Conservation (phyloP, 2,888 invertebrate genomes). For the Oscheius myriophilus region DNA sequence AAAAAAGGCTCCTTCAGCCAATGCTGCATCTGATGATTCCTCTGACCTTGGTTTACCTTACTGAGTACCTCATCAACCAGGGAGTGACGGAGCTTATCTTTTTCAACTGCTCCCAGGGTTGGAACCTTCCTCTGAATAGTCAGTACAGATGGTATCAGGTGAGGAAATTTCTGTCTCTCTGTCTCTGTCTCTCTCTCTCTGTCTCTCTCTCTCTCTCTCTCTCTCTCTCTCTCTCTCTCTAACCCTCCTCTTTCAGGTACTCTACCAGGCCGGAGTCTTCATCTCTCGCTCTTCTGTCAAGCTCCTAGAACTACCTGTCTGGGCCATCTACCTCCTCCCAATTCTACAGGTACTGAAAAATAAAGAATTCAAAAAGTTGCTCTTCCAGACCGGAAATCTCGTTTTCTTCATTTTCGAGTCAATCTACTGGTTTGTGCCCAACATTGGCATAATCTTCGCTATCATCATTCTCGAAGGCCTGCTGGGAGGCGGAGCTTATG, state of each 20-base stretch:
- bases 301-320: slow-evolving; percentile 77
- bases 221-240: slow-evolving; percentile 69
- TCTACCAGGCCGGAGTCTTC: slow-evolving; percentile 86
- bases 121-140: slow-evolving; percentile 46
- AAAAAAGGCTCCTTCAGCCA: slow-evolving; percentile 57
- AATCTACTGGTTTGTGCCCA: slow-evolving; percentile 78
- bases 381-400: slow-evolving; percentile 77
- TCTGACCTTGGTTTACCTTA: slow-evolving; percentile 81
- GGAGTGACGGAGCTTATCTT: slow-evolving; percentile 59
- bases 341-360: slow-evolving; percentile 62
- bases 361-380: slow-evolving; percentile 49
- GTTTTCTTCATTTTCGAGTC: slow-evolving; percentile 78
- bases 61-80: slow-evolving; percentile 78
- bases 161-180: background rate
- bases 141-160: slow-evolving; percentile 60
- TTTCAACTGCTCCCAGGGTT: slow-evolving; percentile 64
- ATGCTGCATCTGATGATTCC: slow-evolving; percentile 83
- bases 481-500: slow-evolving; percentile 81
- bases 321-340: slow-evolving; percentile 55
- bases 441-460: slow-evolving; percentile 78
- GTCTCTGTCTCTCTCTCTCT: background rate
- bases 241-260: slow-evolving; percentile 42
- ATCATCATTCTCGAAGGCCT: slow-evolving; percentile 82
- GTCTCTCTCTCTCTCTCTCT: slow-evolving; percentile 64
- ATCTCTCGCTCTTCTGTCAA: slow-evolving; percentile 84